Evolutionary conservation across 2,113 vertebrate species (phyloP).

Genomic region (Oryzias melastigma): DNA sequence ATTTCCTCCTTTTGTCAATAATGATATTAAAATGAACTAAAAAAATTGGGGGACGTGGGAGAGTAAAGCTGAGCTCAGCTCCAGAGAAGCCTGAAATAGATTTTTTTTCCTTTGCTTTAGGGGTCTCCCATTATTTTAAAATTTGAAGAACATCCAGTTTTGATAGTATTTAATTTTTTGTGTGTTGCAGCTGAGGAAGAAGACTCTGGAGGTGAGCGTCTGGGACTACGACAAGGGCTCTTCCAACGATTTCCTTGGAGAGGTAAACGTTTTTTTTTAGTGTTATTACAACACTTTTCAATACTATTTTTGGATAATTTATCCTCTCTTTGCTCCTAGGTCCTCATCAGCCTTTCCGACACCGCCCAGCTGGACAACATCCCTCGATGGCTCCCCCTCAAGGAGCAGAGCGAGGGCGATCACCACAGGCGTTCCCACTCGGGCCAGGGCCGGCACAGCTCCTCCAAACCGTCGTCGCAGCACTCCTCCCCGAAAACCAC

Average conservation of each 20-base stretch:
- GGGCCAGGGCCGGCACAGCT: slow-evolving; percentile 84
- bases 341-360: slow-evolving; percentile 92
- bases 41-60: no score
- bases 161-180: slow-evolving; percentile 19
- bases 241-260: slow-evolving; percentile 97
- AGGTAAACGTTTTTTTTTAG: slow-evolving; percentile 77
- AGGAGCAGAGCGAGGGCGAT: slow-evolving; percentile 92
- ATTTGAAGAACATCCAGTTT: no score
- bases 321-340: slow-evolving; percentile 69
- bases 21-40: no score
- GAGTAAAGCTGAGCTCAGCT: no score
- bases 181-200: slow-evolving; percentile 90
- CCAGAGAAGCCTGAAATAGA: no score
- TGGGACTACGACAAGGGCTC: slow-evolving; percentile 98
- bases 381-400: slow-evolving; percentile 90
- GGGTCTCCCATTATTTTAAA: no score
- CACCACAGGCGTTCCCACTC: slow-evolving; percentile 90
- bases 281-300: background rate
- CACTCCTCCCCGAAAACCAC: slow-evolving; percentile 79
- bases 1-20: no score
- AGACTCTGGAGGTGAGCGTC: slow-evolving; percentile 96
- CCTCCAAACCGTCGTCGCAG: slow-evolving; percentile 86
- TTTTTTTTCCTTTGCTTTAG: no score
- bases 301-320: background rate
- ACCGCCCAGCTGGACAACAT: slow-evolving; percentile 88